phyloP scores from a whole-genome alignment of 2,797 vertebrate species.

The Atherinosoma microstoma region DNA sequence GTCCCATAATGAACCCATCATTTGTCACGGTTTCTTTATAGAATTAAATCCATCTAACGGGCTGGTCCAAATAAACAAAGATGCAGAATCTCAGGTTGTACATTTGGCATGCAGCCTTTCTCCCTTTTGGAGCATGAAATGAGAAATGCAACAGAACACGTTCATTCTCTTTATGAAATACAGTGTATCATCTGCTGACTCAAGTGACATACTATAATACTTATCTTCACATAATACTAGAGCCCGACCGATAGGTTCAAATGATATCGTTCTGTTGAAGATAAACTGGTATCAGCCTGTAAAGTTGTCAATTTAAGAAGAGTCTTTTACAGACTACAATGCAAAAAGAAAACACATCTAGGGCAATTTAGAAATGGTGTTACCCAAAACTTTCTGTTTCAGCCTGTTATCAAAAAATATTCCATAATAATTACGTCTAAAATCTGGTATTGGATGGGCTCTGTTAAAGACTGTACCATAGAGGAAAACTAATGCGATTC shows the following conservation, averaged over 20 bases:
- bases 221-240: not conserved
- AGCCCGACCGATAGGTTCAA: not conserved
- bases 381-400: not conserved
- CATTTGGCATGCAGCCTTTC: slow-evolving; percentile 9
- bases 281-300: not conserved
- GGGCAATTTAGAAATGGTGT: not conserved
- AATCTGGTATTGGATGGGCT: not conserved
- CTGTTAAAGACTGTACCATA: slow-evolving; percentile 1
- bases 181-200: not conserved
- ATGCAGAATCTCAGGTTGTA: slow-evolving; percentile 19
- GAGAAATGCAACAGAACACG: not conserved
- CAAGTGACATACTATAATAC: not conserved
- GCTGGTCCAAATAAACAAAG: slow-evolving; percentile 31
- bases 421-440: too few species aligned
- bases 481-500: slow-evolving; percentile 10
- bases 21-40: slow-evolving; percentile 20
- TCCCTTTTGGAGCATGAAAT: slow-evolving; percentile 39
- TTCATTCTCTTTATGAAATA: slow-evolving; percentile 10
- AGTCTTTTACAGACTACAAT: not conserved
- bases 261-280: not conserved
- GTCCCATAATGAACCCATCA: slow-evolving; percentile 10
- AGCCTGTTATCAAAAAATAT: too few species aligned
- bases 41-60: slow-evolving; percentile 4
- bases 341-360: not conserved
- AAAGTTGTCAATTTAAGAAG: not conserved